Evolutionary conservation across 1,140 invertebrate species (phyloP).

Genomic region (Camponotus pennsylvanicus): DNA sequence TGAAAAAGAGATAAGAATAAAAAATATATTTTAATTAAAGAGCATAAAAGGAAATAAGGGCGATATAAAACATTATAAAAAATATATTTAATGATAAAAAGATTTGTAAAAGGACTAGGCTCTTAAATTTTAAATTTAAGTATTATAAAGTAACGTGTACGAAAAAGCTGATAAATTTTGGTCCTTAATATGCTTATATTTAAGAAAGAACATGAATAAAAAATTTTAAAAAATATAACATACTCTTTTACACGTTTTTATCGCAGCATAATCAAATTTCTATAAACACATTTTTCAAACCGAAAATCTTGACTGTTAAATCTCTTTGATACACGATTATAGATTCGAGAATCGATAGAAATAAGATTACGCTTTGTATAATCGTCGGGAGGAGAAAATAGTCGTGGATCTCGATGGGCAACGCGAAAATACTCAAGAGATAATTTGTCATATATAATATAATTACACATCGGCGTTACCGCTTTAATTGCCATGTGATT

Average conservation of each 20-base stretch:
- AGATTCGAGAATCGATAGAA: neutral
- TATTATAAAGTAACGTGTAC: neutral
- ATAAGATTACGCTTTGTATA: neutral
- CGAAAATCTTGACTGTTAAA: neutral
- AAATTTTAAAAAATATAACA: neutral
- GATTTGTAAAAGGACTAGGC: neutral
- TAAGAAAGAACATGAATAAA: neutral
- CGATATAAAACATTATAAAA: neutral
- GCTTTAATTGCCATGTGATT: conserved; percentile 45
- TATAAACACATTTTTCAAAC: neutral
- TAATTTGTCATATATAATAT: conserved; percentile 7
- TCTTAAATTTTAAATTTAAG: neutral
- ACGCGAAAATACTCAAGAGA: neutral
- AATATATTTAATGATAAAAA: neutral
- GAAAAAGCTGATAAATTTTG: neutral
- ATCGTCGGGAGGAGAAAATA: neutral
- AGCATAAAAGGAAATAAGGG: neutral
- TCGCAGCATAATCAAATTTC: neutral
- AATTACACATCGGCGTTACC: conserved; percentile 1
- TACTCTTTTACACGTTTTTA: too few species aligned
- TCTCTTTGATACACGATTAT: neutral
- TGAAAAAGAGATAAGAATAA: neutral
- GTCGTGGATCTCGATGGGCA: neutral
- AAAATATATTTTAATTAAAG: neutral
- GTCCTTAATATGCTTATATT: neutral